Base-by-base conservation (phyloP, 1,140 invertebrate species). In the Pseudoatta argentina region DNA sequence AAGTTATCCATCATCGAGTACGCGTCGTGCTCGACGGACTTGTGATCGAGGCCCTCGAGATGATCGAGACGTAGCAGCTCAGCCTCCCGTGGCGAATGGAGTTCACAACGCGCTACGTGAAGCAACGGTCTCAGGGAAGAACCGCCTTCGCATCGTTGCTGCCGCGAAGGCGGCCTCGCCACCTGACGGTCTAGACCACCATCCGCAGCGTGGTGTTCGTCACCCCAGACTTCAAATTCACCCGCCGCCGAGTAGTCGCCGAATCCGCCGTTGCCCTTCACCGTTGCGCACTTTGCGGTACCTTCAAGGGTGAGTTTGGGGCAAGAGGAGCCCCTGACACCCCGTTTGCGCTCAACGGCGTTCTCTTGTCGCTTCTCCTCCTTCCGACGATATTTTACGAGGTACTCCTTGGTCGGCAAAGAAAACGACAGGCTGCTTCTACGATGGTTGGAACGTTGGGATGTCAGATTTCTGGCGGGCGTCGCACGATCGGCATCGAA, bases 1-100 rank as follows among this genome's bases (percentile, higher is more conserved):
- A 94, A 95, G 89, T 95, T 95, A 91, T 95, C 94, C 95, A 95
- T 95, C 91, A 94, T 94, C 55, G 94, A 93, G 79, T 95, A 95
- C 7, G 93, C 83, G 89, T 94, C 93, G 57, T 93, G 92, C 16
- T 95, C 93, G 66, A 88, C 87, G 57, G 91, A 92, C 86, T 95
- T 94, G 75, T 94, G 91, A 69, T 93, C 89, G 85, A 93, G 87
- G 21, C 86, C 93, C 87, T 95, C 95, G 75, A 95, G 93, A 79
- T 95, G 94, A 81, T 95, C 94, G 59, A 95, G 92, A 73, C 95
- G 85, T 24, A 95, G 90, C 0, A 95, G 91, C 89, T 95, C 95
- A 76, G 94, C 93, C 77, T 95, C 95, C 63, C 95, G 92, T 1
- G 95, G 94, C 72, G 95, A 94, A 78, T 95, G 95, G 8, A 95